Percentiles rank a stretch among this genome's conserved stretches.
phyloP scores from a whole-genome alignment of 2,113 vertebrate genomes.

The Fregetta grallaria region DNA sequence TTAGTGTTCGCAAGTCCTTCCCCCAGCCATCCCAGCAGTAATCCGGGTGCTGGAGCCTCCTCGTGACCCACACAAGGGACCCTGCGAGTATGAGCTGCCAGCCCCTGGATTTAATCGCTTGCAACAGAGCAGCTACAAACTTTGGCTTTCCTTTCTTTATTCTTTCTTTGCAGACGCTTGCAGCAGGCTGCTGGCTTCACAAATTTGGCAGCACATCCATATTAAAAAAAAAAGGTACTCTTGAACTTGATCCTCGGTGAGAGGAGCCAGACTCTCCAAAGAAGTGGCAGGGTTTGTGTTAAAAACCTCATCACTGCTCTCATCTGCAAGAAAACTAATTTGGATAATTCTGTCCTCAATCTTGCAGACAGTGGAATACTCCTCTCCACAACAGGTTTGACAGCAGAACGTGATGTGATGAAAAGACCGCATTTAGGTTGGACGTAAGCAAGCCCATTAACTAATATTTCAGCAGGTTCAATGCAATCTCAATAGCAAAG shows the following conservation, averaged over 20 bases:
- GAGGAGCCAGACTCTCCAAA: background rate
- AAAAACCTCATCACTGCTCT: background rate
- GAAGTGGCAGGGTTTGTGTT: background rate
- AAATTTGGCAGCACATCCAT: background rate
- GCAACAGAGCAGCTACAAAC: background rate
- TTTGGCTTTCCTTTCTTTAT: background rate
- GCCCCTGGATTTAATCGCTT: background rate
- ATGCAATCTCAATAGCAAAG: background rate
- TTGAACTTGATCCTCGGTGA: background rate
- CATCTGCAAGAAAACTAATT: background rate
- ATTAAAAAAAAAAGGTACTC: background rate
- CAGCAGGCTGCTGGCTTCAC: background rate
- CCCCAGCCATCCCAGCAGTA: background rate
- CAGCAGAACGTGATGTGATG: slow-evolving; percentile 37
- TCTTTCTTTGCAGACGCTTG: background rate
- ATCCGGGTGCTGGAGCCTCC: background rate
- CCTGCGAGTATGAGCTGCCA: accelerated
- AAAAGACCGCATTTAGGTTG: background rate
- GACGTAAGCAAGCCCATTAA: slow-evolving; percentile 44
- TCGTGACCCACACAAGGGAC: background rate
- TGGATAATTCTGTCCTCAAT: slow-evolving; percentile 49
- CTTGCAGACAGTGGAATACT: slow-evolving; percentile 40
- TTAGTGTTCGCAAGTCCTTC: background rate
- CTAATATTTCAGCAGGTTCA: slow-evolving; percentile 43
- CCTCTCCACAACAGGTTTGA: slow-evolving; percentile 44